Conservation (phyloP, 2,797 vertebrate species). For the Enteromius paludinosus region DNA sequence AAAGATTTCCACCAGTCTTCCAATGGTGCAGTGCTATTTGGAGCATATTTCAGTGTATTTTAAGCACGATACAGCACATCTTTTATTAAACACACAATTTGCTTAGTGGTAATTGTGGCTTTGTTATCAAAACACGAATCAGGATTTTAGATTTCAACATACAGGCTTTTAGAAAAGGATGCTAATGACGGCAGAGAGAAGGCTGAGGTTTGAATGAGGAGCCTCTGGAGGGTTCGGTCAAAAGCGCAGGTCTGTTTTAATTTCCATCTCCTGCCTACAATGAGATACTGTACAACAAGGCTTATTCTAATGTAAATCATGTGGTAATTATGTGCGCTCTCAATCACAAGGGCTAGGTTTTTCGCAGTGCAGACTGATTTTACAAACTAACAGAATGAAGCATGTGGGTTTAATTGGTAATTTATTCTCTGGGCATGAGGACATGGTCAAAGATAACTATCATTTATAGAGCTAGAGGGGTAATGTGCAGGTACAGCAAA, state of each 20-base stretch:
- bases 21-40: not conserved
- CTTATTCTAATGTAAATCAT: slow-evolving; percentile 56
- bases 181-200: slow-evolving; percentile 24
- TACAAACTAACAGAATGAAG: slow-evolving; percentile 33
- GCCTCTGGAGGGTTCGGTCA: slow-evolving; percentile 39
- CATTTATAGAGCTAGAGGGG: slow-evolving; percentile 9
- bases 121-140: slow-evolving; percentile 26
- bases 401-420: slow-evolving; percentile 39
- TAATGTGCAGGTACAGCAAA: not conserved
- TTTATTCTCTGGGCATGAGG: slow-evolving; percentile 33
- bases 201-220: slow-evolving; percentile 29
- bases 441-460: not conserved
- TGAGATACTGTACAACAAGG: slow-evolving; percentile 42
- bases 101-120: slow-evolving; percentile 8
- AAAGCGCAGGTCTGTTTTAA: slow-evolving; percentile 41
- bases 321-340: slow-evolving; percentile 46
- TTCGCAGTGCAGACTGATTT: slow-evolving; percentile 20
- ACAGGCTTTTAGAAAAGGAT: slow-evolving; percentile 17
- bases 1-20: not conserved
- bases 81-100: slow-evolving; percentile 20
- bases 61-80: slow-evolving; percentile 6
- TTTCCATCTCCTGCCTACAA: slow-evolving; percentile 49
- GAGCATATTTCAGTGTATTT: not conserved
- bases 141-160: slow-evolving; percentile 26
- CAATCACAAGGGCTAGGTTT: slow-evolving; percentile 41